phyloP scores from a whole-genome alignment of 2,113 vertebrate species.

The Oxygymnocypris stewartii region DNA sequence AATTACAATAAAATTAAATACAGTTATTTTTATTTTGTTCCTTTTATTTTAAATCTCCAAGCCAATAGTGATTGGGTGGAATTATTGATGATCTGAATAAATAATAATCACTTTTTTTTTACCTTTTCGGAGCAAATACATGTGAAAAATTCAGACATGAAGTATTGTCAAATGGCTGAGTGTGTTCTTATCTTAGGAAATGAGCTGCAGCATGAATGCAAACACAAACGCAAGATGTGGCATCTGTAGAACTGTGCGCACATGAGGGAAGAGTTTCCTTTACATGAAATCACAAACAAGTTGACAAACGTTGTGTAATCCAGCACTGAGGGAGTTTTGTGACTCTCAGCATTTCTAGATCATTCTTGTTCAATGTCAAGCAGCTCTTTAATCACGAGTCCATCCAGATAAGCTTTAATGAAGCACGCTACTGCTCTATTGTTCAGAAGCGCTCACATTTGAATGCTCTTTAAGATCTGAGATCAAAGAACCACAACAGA shows the following conservation, averaged over 20 bases:
- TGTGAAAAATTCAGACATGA: neutral
- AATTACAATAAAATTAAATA: no score
- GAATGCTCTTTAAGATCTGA: neutral
- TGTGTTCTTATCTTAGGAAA: neutral
- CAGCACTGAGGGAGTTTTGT: neutral
- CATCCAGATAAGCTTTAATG: conserved; percentile 5
- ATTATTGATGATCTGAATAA: no score
- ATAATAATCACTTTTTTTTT: no score
- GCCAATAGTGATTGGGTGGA: no score
- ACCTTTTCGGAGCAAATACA: no score
- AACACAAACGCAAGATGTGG: neutral
- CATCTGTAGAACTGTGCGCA: neutral
- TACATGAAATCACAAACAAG: neutral
- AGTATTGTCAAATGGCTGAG: no score
- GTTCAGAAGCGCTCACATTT: neutral
- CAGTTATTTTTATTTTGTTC: no score
- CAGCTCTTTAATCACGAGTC: conserved; percentile 20
- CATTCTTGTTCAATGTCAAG: neutral
- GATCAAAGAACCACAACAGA: neutral
- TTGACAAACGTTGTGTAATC: neutral
- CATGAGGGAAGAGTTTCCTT: neutral
- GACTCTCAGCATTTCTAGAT: neutral
- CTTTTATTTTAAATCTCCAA: no score
- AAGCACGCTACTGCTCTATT: neutral
- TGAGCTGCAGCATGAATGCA: neutral